Conservation (phyloP, 1,140 invertebrate genomes). For the Leptinotarsa defecta region DNA sequence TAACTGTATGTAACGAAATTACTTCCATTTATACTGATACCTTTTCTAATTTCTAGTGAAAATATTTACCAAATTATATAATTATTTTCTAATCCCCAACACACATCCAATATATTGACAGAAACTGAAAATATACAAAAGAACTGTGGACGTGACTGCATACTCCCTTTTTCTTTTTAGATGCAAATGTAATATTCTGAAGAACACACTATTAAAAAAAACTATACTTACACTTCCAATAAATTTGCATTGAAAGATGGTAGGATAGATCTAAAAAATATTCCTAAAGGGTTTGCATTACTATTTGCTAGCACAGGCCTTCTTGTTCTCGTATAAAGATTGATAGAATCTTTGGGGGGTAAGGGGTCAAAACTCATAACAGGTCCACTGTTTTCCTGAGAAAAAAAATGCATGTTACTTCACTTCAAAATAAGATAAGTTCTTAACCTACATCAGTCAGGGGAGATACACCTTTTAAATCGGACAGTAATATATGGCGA, state of each 20-base stretch:
- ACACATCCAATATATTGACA: too few species aligned
- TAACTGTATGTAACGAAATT: too few species aligned
- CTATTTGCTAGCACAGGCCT: conserved; percentile 51
- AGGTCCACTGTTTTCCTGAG: conserved; percentile 58
- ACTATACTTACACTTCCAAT: conserved; percentile 36
- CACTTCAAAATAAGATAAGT: background rate
- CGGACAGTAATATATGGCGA: conserved; percentile 80
- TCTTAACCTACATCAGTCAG: conserved; percentile 59
- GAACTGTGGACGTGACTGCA: too few species aligned
- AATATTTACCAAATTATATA: too few species aligned
- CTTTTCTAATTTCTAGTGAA: too few species aligned
- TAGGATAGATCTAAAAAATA: conserved; percentile 70
- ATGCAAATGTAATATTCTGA: too few species aligned
- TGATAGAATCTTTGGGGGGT: conserved; percentile 76
- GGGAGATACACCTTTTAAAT: conserved; percentile 72
- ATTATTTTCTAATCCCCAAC: too few species aligned
- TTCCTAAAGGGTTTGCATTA: conserved; percentile 57
- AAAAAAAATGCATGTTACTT: background rate
- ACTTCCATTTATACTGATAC: too few species aligned
- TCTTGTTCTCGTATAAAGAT: conserved; percentile 68
- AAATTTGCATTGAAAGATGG: conserved; percentile 64
- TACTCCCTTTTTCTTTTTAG: too few species aligned
- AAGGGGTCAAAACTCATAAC: conserved; percentile 83
- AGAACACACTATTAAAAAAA: background rate
- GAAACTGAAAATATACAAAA: too few species aligned